Conservation (phyloP, 2,797 vertebrate genomes). For the Tokudaia muenninki region DNA sequence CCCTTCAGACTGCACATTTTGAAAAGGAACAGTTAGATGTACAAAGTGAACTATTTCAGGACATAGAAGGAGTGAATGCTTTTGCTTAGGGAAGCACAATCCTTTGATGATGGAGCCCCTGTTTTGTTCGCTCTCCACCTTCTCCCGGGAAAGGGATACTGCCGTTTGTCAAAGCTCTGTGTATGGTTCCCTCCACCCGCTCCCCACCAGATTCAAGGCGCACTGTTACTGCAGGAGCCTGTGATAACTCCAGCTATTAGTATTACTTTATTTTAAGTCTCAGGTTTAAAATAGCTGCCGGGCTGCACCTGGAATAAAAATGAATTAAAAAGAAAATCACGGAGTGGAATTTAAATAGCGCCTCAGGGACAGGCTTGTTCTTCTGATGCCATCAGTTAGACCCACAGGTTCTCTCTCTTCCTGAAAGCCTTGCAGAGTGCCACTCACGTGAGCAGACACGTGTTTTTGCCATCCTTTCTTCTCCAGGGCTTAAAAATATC, state of each 20-base stretch:
- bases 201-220: neutral
- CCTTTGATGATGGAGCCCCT: conserved; percentile 65
- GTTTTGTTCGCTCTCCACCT: neutral
- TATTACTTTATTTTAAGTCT: conserved; percentile 80
- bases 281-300: conserved; percentile 77
- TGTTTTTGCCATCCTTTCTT: conserved; percentile 63
- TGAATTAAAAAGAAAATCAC: conserved; percentile 80
- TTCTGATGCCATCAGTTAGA: conserved; percentile 66
- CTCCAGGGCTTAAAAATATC: conserved; percentile 67
- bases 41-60: conserved; percentile 49
- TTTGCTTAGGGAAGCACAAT: conserved; percentile 63
- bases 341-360: conserved; percentile 77
- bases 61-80: neutral
- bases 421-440: neutral
- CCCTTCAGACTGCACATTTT: neutral
- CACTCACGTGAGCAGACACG: conserved; percentile 55
- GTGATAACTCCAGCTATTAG: conserved; percentile 72
- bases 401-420: neutral
- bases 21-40: neutral
- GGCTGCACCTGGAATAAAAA: conserved; percentile 72
- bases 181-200: neutral
- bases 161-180: conserved; percentile 47
- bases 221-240: conserved; percentile 60
- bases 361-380: conserved; percentile 67
- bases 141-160: conserved; percentile 18